A percentile compares a stretch with the other conserved stretches of the same genome.
Evolutionary conservation across 2,888 invertebrate species (phyloP).

Genomic region (Gortyna flavago): DNA sequence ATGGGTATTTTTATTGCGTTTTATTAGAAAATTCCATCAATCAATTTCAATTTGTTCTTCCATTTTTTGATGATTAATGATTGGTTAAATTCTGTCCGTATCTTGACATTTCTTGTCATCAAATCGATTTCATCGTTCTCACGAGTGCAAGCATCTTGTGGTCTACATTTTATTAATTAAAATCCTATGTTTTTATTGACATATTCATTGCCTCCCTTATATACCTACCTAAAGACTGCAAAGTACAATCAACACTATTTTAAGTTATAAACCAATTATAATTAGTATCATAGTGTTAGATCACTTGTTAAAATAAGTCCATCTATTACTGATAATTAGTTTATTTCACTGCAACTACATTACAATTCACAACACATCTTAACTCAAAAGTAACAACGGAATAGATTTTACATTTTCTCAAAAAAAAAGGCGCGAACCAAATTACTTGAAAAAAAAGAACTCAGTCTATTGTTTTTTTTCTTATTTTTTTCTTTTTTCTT

Average conservation of each 20-base stretch:
- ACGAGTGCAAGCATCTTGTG: neutral
- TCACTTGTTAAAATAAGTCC: no score
- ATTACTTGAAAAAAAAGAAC: no score
- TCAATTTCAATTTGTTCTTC: conserved; percentile 55
- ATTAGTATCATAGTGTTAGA: no score
- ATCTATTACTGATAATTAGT: no score
- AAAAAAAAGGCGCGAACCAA: no score
- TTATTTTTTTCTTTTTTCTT: no score
- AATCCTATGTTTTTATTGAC: neutral
- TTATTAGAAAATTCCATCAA: conserved; percentile 58
- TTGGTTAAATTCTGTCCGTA: conserved; percentile 9
- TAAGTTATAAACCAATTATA: neutral
- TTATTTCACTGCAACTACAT: no score
- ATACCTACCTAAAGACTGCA: no score
- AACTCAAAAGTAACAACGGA: no score
- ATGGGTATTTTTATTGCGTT: conserved; percentile 46
- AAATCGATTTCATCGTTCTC: neutral
- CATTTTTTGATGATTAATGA: conserved; percentile 52
- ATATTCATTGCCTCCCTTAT: neutral
- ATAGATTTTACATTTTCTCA: no score
- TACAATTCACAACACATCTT: no score
- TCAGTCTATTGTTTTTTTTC: no score
- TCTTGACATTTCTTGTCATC: conserved; percentile 20
- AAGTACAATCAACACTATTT: neutral
- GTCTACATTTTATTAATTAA: neutral